Evolutionary conservation across 2,888 invertebrate genomes (phyloP).

Genomic region (Nomada hirtipes): DNA sequence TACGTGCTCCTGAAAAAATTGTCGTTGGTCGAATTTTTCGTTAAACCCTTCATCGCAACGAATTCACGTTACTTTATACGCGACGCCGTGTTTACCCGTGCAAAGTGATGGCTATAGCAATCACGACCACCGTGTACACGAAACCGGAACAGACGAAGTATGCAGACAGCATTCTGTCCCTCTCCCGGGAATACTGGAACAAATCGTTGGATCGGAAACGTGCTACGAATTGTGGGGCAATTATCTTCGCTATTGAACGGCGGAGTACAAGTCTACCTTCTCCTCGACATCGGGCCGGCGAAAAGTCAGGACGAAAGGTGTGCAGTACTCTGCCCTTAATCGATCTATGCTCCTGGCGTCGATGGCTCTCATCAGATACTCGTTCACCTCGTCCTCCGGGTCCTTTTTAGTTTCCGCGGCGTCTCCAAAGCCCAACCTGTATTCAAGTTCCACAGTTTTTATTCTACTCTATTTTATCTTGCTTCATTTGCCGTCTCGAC

Average conservation of each 20-base stretch:
- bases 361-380: constrained; percentile 97
- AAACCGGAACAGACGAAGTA: constrained; percentile 93
- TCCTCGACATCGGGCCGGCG: constrained; percentile 91
- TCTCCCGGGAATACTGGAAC: constrained; percentile 92
- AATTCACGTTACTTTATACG: neutral
- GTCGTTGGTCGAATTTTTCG: neutral
- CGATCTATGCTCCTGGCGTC: constrained; percentile 97
- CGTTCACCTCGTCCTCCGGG: constrained; percentile 97
- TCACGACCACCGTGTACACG: constrained; percentile 89
- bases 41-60: neutral
- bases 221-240: too few species aligned
- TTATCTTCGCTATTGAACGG: too few species aligned
- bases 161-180: constrained; percentile 93
- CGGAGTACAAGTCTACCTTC: constrained; percentile 86
- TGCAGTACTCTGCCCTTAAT: constrained; percentile 94
- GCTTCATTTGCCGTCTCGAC: too few species aligned
- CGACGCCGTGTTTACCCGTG: constrained; percentile 84
- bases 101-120: constrained; percentile 89
- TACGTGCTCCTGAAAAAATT: constrained; percentile 78
- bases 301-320: constrained; percentile 93
- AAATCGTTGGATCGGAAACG: constrained; percentile 51
- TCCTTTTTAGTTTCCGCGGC: constrained; percentile 89
- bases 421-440: constrained; percentile 91
- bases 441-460: too few species aligned
- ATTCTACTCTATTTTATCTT: too few species aligned